Evolutionary conservation across 1,140 invertebrate species (phyloP), one percentile per base, ranked within the genome.

Genomic region (Heliconius congener): DNA sequence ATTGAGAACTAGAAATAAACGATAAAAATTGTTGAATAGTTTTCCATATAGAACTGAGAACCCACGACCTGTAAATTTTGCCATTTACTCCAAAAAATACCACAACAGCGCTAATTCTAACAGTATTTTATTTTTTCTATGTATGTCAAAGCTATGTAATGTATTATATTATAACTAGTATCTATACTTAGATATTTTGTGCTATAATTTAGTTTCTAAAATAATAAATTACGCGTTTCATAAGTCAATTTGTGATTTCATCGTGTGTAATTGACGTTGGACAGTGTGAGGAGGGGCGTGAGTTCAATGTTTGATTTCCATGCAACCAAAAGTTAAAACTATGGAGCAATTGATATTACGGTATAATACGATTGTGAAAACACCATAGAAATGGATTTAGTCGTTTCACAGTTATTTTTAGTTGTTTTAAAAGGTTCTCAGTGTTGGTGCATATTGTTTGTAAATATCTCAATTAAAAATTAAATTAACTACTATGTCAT

Each of bases 231-330:
- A 66, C 60, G 60, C 23, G n/a, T 34, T 30, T 75, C 19, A 70
- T 71, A 46, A 39, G 66, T 30, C 66, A 73, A 79, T 71, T 76
- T 83, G 82, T 80, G 81, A 83, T 85, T 81, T 91, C 89, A 91
- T 91, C 84, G 81, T 73, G 88, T 74, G 86, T 90, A 91, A 91
- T 91, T 91, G 89, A 88, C 84, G 84, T 34, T 73, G 52, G 71
- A 19, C 74, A 27, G 13, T 76, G 30, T 37, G 8, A 27, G 42
- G 75, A 70, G 46, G 77, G 74, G 79, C 37, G 71, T 39, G 57
- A 84, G 76, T 42, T 83, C 79, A 50, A 75, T 11, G 13, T 27
- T 66, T 30, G 0, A 66, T 66, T 18, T 66, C 13, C 60, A 30
- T 66, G 60, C 3, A 9, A 66, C 11, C 18, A 66, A 66, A 18